These are phyloP conservation scores for Chondrosia reniformis DNA, from an alignment of 37 sponge, comb jelly and placozoan species.

Conservation along the genomic window DNA sequence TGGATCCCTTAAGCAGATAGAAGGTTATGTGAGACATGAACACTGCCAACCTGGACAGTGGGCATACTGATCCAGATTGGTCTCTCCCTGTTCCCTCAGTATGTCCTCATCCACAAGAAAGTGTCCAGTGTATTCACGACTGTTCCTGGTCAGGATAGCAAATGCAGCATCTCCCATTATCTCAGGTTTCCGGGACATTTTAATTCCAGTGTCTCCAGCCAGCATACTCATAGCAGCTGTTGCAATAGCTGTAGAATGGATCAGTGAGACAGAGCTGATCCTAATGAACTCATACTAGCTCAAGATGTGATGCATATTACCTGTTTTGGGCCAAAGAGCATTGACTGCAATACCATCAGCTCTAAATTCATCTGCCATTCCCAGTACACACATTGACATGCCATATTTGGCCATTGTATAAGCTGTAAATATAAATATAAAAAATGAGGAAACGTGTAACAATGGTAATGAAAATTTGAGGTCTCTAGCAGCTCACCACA, in stretches of 20 bases:
- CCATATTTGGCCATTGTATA: conserved; percentile 99
- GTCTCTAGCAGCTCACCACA: conserved; percentile 54
- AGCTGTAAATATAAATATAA: conserved; percentile 34
- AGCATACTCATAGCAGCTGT: conserved; percentile 98
- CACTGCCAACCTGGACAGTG: conserved; percentile 69
- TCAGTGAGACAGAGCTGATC: neutral
- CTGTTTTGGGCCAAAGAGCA: conserved; percentile 94
- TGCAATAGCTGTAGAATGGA: conserved; percentile 62
- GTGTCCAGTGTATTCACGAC: conserved; percentile 76
- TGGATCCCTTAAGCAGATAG: neutral
- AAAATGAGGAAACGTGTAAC: neutral
- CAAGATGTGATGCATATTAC: no score
- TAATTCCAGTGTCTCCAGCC: conserved; percentile 63
- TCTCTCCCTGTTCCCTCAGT: conserved; percentile 70
- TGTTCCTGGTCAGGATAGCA: conserved; percentile 68
- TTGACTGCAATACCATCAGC: conserved; percentile 84
- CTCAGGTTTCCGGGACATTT: conserved; percentile 82
- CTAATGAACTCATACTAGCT: neutral
- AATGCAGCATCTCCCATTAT: conserved; percentile 99
- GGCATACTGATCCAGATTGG: conserved; percentile 87
- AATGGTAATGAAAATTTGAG: neutral
- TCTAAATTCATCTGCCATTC: conserved; percentile 92
- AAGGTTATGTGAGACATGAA: neutral
- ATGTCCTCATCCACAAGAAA: conserved; percentile 96
- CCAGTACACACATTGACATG: conserved; percentile 99